These are phyloP conservation scores for Drosophila hawaiiensis DNA, from an alignment of 2,888 invertebrate species.

Conservation along the genomic window DNA sequence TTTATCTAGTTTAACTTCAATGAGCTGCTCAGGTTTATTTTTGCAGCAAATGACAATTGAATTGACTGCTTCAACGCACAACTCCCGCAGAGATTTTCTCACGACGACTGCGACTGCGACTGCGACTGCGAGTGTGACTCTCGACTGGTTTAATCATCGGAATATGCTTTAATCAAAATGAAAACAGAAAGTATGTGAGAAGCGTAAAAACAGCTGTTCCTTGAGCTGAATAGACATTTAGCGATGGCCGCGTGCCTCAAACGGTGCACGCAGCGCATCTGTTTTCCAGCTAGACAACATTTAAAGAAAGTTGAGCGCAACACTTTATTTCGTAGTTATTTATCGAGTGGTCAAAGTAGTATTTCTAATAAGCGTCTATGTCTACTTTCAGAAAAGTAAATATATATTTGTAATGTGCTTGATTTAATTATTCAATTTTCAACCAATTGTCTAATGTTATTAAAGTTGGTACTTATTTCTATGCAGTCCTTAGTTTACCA, in stretches of 20 bases:
- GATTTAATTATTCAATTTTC: background rate
- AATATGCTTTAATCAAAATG: constrained; percentile 77
- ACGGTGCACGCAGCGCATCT: constrained; percentile 7
- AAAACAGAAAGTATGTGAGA: constrained; percentile 76
- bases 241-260: constrained; percentile 38
- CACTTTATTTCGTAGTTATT: background rate
- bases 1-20: background rate
- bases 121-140: constrained; percentile 52
- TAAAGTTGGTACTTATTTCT: background rate
- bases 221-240: constrained; percentile 43
- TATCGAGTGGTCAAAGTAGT: background rate
- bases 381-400: background rate
- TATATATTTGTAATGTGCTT: background rate
- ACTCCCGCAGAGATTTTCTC: constrained; percentile 47
- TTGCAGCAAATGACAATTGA: constrained; percentile 14
- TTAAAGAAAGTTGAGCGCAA: background rate
- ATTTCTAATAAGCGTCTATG: background rate
- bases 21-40: background rate
- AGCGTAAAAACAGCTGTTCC: constrained; percentile 71
- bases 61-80: constrained; percentile 34
- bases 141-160: constrained; percentile 75
- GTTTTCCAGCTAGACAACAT: background rate
- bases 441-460: background rate
- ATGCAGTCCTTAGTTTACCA: background rate
- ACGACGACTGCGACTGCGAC: constrained; percentile 51